A percentile compares a stretch with the other conserved stretches of the same genome.
phyloP scores from a whole-genome alignment of 2,113 vertebrate species.

The Chionomys nivalis region DNA sequence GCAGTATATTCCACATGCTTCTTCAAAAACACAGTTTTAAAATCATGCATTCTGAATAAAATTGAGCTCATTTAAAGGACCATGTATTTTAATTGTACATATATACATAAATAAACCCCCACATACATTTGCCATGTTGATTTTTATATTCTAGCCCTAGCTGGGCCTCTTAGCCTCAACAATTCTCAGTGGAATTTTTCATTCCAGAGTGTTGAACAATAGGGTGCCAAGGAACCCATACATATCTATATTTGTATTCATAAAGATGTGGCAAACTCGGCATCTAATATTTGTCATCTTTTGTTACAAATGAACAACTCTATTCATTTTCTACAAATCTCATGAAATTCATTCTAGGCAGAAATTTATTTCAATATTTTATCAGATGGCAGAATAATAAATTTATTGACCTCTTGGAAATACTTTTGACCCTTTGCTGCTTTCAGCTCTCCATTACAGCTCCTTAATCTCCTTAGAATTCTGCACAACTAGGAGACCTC shows the following conservation, averaged over 20 bases:
- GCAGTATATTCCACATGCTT: not conserved
- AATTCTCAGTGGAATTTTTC: not conserved
- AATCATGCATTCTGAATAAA: not conserved
- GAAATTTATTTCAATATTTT: slow-evolving; percentile 57
- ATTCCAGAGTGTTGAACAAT: not conserved
- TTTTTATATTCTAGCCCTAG: not conserved
- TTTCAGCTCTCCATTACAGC: too few relatives aligned
- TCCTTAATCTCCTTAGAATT: too few relatives aligned
- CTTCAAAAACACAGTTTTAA: not conserved
- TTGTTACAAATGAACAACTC: slow-evolving; percentile 34
- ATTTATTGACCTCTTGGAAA: too few relatives aligned
- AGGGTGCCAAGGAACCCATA: not conserved
- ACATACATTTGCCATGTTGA: too few relatives aligned
- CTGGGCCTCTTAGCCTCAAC: not conserved
- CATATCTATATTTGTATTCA: not conserved
- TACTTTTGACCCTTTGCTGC: too few relatives aligned
- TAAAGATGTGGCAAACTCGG: not conserved
- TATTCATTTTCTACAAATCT: slow-evolving; percentile 42
- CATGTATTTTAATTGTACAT: not conserved
- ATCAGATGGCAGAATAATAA: too few relatives aligned
- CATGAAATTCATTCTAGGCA: not conserved
- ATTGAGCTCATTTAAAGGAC: not conserved
- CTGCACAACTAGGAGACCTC: too few relatives aligned
- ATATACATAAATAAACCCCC: too few relatives aligned
- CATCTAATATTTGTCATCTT: slow-evolving; percentile 40